A percentile compares a stretch with the other conserved stretches of the same genome.
Conservation (phyloP, 2,797 vertebrate species). For the Poecilia picta region DNA sequence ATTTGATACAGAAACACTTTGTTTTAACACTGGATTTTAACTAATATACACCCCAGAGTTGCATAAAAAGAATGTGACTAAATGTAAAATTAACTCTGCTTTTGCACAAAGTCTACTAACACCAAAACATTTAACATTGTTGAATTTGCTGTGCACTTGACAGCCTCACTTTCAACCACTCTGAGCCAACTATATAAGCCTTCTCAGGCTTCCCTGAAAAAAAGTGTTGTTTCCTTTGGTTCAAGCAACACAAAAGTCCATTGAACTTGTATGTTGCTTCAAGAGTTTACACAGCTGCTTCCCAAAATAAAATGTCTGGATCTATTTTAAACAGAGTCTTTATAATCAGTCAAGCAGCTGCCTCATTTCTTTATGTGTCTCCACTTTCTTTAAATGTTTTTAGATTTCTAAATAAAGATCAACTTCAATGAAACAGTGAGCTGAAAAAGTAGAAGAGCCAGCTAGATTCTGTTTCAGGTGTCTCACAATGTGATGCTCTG, state of each 20-base stretch:
- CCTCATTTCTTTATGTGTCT: constrained; percentile 9
- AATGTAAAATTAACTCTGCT: too few species aligned
- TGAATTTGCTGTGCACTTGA: too few species aligned
- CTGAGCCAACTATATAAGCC: neutral
- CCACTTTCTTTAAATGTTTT: neutral
- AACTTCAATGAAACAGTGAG: constrained; percentile 26
- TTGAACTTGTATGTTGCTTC: constrained; percentile 27
- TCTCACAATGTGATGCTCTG: neutral
- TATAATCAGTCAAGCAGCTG: constrained; percentile 32
- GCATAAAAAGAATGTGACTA: too few species aligned
- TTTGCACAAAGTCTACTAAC: too few species aligned
- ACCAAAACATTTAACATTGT: too few species aligned
- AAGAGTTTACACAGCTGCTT: constrained; percentile 10
- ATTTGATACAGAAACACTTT: too few species aligned
- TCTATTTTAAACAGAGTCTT: constrained; percentile 58
- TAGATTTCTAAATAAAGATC: constrained; percentile 33
- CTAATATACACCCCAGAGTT: too few species aligned
- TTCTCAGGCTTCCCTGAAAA: neutral
- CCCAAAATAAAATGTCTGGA: constrained; percentile 43
- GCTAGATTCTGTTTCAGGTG: neutral
- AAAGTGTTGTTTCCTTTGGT: neutral
- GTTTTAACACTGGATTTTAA: too few species aligned
- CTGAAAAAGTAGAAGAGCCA: constrained; percentile 33
- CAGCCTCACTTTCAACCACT: neutral
- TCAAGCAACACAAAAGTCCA: constrained; percentile 12